Evolutionary conservation across 64 coral and sea anemone genomes (phyloP), one percentile per base, ranked within the genome.

Genomic region (Anthopleura sola): DNA sequence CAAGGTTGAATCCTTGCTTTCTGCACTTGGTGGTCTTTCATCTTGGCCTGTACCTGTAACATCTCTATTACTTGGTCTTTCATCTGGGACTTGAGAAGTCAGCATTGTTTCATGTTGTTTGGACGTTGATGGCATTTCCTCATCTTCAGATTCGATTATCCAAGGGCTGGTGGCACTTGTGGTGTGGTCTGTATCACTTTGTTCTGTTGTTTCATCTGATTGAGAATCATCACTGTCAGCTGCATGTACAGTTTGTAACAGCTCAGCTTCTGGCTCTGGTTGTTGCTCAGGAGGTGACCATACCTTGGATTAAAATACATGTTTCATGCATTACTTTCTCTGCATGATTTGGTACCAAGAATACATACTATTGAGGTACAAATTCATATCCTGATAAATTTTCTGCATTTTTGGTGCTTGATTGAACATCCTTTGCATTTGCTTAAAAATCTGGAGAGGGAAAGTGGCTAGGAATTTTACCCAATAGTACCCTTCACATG

Each of bases 261-360:
- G 75, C 31, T 95, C 93, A 17, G 93, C 60, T 49, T 95, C 93
- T 23, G 86, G 60, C 12, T 86, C 58, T 36, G 84, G 82, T 48
- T 83, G 55, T 8, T 88, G 88, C 6, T 91, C 82, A 39, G 93
- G 89, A 6, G 93, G 93, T 19, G 93, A 91, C 93, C 93, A 95
- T 20, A 95, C 89, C 93, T 95, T 39, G 28, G 24, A 34, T 60
- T 38, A 23, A 46, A 71, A 33, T 32, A 15, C 10, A 71, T 71
- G 14, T 71, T 14, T 33, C 10, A 66, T 66, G n/a, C n/a, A n/a
- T n/a, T n/a, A n/a, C n/a, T n/a, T n/a, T n/a, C n/a, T n/a, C n/a
- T n/a, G n/a, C n/a, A n/a, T n/a, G n/a, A n/a, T n/a, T n/a, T n/a
- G n/a, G n/a, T n/a, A n/a, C n/a, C n/a, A n/a, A n/a, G n/a, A n/a